Evolutionary conservation across 2,797 vertebrate genomes (phyloP).

Genomic region (Cuculus canorus): DNA sequence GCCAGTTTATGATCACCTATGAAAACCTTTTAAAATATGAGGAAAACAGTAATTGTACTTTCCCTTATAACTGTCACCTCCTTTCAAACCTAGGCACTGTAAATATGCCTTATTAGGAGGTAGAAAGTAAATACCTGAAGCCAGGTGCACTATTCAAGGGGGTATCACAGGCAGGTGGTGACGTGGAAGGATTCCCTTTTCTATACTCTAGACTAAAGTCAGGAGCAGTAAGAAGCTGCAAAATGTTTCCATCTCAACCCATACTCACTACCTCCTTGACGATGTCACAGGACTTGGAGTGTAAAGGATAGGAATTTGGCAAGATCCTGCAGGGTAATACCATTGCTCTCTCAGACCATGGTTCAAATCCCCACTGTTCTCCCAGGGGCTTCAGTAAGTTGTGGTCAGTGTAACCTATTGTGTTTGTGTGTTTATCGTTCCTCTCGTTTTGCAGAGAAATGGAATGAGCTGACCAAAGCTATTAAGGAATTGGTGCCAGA

Average conservation of each 20-base stretch:
- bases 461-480: conserved; percentile 29
- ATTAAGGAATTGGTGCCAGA: conserved; percentile 13
- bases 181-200: neutral
- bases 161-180: neutral
- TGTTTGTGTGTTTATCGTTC: conserved; percentile 13
- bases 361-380: neutral
- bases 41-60: neutral
- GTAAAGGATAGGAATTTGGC: neutral
- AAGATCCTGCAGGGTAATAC: neutral
- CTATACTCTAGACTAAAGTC: neutral
- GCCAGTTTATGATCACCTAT: neutral
- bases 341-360: neutral
- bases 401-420: neutral
- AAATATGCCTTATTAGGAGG: neutral
- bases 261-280: neutral
- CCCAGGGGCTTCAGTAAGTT: neutral
- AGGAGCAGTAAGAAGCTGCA: neutral
- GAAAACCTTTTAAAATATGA: neutral
- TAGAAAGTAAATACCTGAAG: neutral
- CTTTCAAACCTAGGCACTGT: neutral
- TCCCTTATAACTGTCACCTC: neutral
- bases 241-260: neutral
- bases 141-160: neutral
- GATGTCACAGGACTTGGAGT: neutral
- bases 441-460: conserved; percentile 36